phyloP scores from a whole-genome alignment of 2,888 invertebrate genomes.

The Alviniconcha strummeri region DNA sequence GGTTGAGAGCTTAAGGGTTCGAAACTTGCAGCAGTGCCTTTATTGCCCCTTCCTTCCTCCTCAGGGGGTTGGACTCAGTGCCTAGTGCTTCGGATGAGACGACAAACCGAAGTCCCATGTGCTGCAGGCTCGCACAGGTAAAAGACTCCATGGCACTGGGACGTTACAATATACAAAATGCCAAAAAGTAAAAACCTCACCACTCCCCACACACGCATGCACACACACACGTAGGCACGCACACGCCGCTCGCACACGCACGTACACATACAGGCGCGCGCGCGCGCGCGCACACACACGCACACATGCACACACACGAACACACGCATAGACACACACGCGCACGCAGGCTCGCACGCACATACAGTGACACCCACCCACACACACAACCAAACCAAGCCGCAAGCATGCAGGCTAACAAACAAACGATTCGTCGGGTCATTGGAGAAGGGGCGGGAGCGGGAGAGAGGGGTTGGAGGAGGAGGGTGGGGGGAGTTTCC shows the following conservation, averaged over 20 bases:
- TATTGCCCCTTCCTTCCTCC: no score
- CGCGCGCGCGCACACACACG: not conserved
- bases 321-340: slow-evolving; percentile 1
- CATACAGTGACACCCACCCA: not conserved
- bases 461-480: not conserved
- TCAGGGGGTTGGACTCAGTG: no score
- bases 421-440: no score
- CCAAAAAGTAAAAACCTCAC: not conserved
- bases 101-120: no score
- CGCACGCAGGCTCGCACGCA: not conserved
- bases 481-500: no score
- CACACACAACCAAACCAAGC: not conserved
- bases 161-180: no score
- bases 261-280: not conserved
- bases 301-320: not conserved
- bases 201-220: not conserved
- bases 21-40: no score
- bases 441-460: not conserved
- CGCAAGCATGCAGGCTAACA: no score
- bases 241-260: not conserved
- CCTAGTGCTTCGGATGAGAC: no score
- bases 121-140: no score
- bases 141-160: no score
- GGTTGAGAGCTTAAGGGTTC: no score
- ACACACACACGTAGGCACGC: not conserved